phyloP scores from a whole-genome alignment of 1,140 invertebrate genomes.

The Drosophila dunni region DNA sequence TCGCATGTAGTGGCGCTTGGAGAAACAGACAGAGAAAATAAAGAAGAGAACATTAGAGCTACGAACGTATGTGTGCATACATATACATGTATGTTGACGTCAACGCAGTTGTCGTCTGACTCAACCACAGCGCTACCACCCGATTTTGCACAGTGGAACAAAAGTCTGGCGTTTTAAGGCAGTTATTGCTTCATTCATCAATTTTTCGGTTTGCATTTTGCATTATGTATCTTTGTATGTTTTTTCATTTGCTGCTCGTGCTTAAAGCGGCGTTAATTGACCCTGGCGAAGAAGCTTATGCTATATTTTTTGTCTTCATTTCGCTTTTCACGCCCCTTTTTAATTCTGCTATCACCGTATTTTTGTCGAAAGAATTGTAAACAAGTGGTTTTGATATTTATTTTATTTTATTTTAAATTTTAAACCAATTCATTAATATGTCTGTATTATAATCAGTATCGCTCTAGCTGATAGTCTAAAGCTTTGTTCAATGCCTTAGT shows the following conservation, averaged over 20 bases:
- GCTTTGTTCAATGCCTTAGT: too few species aligned
- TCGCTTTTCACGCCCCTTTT: constrained; percentile 1
- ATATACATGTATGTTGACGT: constrained; percentile 42
- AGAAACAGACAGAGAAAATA: constrained; percentile 29
- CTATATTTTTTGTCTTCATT: constrained; percentile 34
- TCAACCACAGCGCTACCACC: constrained; percentile 71
- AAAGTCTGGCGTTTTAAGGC: constrained; percentile 39
- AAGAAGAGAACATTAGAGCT: constrained; percentile 15
- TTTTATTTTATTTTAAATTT: not conserved
- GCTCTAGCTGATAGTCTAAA: too few species aligned
- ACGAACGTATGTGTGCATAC: not conserved
- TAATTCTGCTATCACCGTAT: not conserved
- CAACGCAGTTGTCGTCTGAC: constrained; percentile 63
- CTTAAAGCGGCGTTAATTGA: constrained; percentile 31
- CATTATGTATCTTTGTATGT: constrained; percentile 7
- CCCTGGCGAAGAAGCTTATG: constrained; percentile 6
- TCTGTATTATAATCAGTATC: too few species aligned
- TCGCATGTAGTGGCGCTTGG: constrained; percentile 21
- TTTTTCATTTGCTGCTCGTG: not conserved
- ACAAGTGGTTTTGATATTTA: constrained; percentile 66
- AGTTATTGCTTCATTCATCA: constrained; percentile 70
- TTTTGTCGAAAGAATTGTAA: constrained; percentile 26
- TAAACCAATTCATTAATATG: not conserved
- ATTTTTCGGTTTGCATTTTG: constrained; percentile 31
- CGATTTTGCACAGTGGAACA: constrained; percentile 73